These are phyloP conservation scores for Ctenodactylus gundi DNA, from an alignment of 2,113 vertebrate genomes.

Conservation along the genomic window DNA sequence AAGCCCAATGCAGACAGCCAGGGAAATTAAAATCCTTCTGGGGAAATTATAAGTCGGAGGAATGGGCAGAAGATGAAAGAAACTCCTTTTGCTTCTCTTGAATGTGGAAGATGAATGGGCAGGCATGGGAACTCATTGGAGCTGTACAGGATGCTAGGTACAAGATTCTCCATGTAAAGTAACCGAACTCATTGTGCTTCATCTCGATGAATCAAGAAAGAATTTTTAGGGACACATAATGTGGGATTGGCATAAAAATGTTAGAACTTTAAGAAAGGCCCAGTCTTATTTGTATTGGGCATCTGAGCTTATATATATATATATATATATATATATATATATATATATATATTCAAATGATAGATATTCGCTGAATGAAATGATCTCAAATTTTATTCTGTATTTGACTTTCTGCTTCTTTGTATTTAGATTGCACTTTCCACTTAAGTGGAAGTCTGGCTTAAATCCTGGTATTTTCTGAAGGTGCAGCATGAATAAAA, in stretches of 20 bases:
- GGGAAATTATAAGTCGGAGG: not conserved
- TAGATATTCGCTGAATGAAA: not conserved
- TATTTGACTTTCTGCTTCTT: not conserved
- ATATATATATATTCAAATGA: no score
- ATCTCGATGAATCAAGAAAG: not conserved
- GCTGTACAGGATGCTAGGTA: not conserved
- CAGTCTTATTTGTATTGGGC: not conserved
- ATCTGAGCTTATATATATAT: no score
- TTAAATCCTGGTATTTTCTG: not conserved
- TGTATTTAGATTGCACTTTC: not conserved
- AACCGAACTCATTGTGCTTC: not conserved
- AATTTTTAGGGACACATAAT: not conserved
- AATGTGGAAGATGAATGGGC: not conserved
- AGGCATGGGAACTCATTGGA: not conserved
- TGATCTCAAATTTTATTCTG: not conserved
- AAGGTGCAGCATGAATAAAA: not conserved
- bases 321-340: no score
- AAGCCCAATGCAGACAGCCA: not conserved
- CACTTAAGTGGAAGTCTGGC: not conserved
- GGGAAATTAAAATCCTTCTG: not conserved
- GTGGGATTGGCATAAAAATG: not conserved
- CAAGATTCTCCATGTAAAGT: not conserved
- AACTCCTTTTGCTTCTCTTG: not conserved
- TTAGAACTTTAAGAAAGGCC: not conserved
- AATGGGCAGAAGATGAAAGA: not conserved